A percentile compares a stretch with the other conserved stretches of the same genome.
phyloP scores from a whole-genome alignment of 2,888 invertebrate genomes.

The Diarsia brunnea region DNA sequence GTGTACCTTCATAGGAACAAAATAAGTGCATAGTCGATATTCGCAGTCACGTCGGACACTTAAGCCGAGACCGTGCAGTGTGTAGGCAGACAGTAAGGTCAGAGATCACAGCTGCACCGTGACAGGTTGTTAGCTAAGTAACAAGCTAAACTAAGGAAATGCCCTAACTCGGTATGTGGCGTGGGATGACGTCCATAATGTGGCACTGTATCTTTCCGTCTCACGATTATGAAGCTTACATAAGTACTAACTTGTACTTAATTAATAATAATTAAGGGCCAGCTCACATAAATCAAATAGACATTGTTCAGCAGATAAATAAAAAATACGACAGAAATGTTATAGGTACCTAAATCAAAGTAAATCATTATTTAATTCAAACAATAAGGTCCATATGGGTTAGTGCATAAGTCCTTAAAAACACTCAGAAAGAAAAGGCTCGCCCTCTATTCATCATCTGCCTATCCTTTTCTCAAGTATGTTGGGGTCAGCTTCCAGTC shows the following conservation, averaged over 20 bases:
- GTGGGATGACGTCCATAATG: constrained; percentile 30
- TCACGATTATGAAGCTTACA: neutral
- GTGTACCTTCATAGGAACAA: neutral
- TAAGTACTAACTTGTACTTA: neutral
- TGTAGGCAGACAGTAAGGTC: constrained; percentile 49
- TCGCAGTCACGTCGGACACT: constrained; percentile 32
- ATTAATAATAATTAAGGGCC: no score
- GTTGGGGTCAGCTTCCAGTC: no score
- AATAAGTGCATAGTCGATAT: constrained; percentile 12
- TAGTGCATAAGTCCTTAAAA: no score
- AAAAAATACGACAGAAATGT: no score
- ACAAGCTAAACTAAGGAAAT: constrained; percentile 42
- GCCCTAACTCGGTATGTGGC: constrained; percentile 37
- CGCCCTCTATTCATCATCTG: neutral
- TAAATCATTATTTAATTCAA: no score
- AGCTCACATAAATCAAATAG: no score
- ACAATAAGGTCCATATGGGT: no score
- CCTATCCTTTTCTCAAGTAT: no score
- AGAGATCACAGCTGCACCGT: constrained; percentile 44
- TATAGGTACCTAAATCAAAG: no score
- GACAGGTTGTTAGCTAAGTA: constrained; percentile 50
- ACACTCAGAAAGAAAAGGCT: no score
- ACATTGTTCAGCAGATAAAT: no score
- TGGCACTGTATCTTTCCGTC: neutral
- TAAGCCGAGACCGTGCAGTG: constrained; percentile 5